Evolutionary conservation across 1,140 invertebrate genomes (phyloP).

Genomic region (Drosophila ogumai): DNA sequence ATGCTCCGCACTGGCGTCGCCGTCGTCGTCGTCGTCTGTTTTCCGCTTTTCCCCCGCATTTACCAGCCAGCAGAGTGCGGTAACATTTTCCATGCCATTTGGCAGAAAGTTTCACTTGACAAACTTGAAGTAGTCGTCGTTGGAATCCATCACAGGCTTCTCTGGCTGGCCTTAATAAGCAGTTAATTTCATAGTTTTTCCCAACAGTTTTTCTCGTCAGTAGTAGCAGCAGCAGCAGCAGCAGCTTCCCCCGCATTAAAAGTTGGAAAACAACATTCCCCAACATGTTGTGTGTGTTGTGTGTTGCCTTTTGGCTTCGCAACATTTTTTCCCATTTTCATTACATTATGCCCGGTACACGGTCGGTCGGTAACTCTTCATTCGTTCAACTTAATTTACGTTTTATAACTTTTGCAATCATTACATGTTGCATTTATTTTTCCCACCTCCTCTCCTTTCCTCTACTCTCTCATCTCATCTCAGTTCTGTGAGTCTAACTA

Average conservation of each 20-base stretch:
- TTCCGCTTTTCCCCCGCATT: slow-evolving; percentile 14
- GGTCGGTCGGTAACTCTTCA: slow-evolving; percentile 67
- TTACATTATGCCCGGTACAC: slow-evolving; percentile 58
- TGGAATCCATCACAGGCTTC: slow-evolving; percentile 28
- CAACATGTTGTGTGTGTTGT: slow-evolving; percentile 50
- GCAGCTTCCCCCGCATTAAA: slow-evolving; percentile 35
- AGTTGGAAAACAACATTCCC: slow-evolving; percentile 66
- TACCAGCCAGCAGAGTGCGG: slow-evolving; percentile 22
- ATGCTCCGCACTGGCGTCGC: slow-evolving; percentile 57
- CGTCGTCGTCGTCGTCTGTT: slow-evolving; percentile 15
- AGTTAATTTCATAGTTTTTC: slow-evolving; percentile 79
- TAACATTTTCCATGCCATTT: slow-evolving; percentile 81
- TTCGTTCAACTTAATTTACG: slow-evolving; percentile 81
- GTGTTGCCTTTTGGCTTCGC: slow-evolving; percentile 33
- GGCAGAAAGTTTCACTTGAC: slow-evolving; percentile 78
- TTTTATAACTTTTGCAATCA: slow-evolving; percentile 82
- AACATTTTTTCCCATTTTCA: slow-evolving; percentile 57
- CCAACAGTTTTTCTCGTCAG: slow-evolving; percentile 23
- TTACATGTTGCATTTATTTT: slow-evolving; percentile 80
- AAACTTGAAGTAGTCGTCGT: slow-evolving; percentile 68
- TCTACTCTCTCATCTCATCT: not conserved
- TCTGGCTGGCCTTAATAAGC: slow-evolving; percentile 69
- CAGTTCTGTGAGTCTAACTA: slow-evolving; percentile 6
- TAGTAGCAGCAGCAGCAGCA: not conserved
- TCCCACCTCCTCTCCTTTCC: not conserved